phyloP scores from a whole-genome alignment of 2,888 invertebrate genomes.

The Protophormia terraenovae region DNA sequence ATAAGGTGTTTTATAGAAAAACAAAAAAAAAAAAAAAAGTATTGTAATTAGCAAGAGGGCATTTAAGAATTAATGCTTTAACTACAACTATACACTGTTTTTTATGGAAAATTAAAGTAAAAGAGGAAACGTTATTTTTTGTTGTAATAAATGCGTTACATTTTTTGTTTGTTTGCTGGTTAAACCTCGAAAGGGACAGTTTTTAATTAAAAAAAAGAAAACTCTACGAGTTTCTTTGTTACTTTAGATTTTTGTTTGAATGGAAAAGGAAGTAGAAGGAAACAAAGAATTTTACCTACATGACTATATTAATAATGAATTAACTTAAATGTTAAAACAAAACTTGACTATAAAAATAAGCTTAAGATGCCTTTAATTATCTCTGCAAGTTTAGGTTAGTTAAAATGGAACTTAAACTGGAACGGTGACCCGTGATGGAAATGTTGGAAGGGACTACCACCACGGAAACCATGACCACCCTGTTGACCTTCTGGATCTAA shows the following conservation, averaged over 20 bases:
- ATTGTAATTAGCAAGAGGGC: background rate
- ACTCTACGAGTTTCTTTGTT: too few species aligned
- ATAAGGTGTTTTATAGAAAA: background rate
- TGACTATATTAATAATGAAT: constrained; percentile 26
- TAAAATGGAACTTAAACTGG: constrained; percentile 98
- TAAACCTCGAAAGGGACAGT: too few species aligned
- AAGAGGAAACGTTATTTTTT: background rate
- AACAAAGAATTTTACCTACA: constrained; percentile 45
- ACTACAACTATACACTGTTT: background rate
- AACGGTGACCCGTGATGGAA: constrained; percentile 94
- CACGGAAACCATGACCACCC: constrained; percentile 80
- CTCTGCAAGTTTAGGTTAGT: constrained; percentile 82
- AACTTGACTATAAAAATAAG: constrained; percentile 62
- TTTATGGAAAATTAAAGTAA: background rate
- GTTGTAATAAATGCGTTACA: constrained; percentile 35
- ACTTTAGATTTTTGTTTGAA: background rate
- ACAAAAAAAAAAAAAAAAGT: background rate
- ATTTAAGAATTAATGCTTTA: background rate
- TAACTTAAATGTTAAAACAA: constrained; percentile 51
- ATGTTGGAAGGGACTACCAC: constrained; percentile 90
- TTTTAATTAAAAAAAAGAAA: too few species aligned
- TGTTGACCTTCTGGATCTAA: constrained; percentile 93
- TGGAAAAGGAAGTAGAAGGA: background rate
- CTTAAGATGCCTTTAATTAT: constrained; percentile 52
- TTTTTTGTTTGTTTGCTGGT: background rate